Evolutionary conservation across 2,888 invertebrate genomes (phyloP).

Genomic region (Zaprionus bogoriensis): DNA sequence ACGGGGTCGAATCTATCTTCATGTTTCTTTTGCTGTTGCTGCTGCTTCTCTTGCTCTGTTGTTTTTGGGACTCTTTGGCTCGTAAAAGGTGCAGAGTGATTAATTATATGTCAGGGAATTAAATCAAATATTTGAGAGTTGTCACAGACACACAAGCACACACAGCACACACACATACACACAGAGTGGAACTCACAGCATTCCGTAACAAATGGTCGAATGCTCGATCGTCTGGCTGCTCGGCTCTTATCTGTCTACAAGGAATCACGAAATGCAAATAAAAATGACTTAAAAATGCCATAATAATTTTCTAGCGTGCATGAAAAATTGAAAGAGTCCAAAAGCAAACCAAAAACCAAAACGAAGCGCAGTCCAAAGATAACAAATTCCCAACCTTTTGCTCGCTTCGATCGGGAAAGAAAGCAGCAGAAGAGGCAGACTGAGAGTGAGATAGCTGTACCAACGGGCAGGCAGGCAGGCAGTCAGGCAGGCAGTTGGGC

Average conservation of each 20-base stretch:
- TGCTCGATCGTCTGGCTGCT: neutral
- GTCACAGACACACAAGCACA: constrained; percentile 40
- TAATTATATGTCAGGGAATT: constrained; percentile 78
- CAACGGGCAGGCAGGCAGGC: constrained; percentile 8
- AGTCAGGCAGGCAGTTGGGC: constrained; percentile 20
- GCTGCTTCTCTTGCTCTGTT: neutral
- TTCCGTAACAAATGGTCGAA: constrained; percentile 7
- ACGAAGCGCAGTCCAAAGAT: constrained; percentile 44
- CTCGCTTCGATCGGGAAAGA: constrained; percentile 18
- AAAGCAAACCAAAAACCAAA: constrained; percentile 16
- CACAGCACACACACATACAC: neutral
- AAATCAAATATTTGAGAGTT: constrained; percentile 76
- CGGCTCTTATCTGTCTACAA: constrained; percentile 59
- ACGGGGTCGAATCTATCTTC: constrained; percentile 27
- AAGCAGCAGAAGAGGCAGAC: constrained; percentile 8
- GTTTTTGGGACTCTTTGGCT: constrained; percentile 12
- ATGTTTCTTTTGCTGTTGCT: constrained; percentile 9
- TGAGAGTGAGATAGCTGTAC: constrained; percentile 5
- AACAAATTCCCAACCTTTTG: constrained; percentile 63
- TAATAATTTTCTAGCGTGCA: constrained; percentile 64
- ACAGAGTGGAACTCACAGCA: constrained; percentile 1
- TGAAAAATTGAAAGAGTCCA: constrained; percentile 67
- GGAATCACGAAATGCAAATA: constrained; percentile 76
- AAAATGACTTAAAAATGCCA: constrained; percentile 74
- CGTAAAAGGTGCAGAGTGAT: constrained; percentile 74